phyloP scores from a whole-genome alignment of 2,797 vertebrate species.

The Picus viridis region DNA sequence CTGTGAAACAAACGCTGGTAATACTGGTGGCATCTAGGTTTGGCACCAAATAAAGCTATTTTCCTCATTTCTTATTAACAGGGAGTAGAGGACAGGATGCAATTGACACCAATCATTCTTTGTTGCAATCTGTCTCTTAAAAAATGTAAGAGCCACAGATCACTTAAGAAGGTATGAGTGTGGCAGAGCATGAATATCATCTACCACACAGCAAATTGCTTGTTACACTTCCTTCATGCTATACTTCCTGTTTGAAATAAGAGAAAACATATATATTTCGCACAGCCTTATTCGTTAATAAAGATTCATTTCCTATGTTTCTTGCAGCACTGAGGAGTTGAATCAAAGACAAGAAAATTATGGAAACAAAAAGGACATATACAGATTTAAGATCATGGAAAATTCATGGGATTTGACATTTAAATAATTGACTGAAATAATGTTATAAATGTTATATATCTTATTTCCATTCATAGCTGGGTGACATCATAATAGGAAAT shows the following conservation, averaged over 20 bases:
- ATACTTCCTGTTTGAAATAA: slow-evolving; percentile 31
- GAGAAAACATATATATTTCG: slow-evolving; percentile 57
- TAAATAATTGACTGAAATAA: slow-evolving; percentile 59
- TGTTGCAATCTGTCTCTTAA: slow-evolving; percentile 46
- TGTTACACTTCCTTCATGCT: slow-evolving; percentile 75
- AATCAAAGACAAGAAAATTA: neutral
- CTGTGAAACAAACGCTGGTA: neutral
- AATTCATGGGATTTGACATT: slow-evolving; percentile 43
- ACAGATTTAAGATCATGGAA: slow-evolving; percentile 56
- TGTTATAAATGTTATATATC: slow-evolving; percentile 29
- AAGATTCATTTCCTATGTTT: slow-evolving; percentile 2
- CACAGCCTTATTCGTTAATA: slow-evolving; percentile 1
- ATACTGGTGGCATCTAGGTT: neutral
- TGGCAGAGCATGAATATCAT: slow-evolving; percentile 75
- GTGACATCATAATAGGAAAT: slow-evolving; percentile 40
- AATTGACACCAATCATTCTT: slow-evolving; percentile 45
- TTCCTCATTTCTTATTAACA: slow-evolving; percentile 16
- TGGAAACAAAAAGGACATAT: neutral
- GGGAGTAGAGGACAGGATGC: neutral
- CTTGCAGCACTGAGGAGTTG: neutral
- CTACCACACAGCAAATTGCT: slow-evolving; percentile 75
- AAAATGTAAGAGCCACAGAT: slow-evolving; percentile 46
- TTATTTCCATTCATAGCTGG: slow-evolving; percentile 46
- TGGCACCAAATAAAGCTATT: neutral
- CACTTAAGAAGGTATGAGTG: slow-evolving; percentile 52